These are phyloP conservation scores for Laspeyria flexula DNA, from an alignment of 2,888 invertebrate genomes.

Conservation along the genomic window DNA sequence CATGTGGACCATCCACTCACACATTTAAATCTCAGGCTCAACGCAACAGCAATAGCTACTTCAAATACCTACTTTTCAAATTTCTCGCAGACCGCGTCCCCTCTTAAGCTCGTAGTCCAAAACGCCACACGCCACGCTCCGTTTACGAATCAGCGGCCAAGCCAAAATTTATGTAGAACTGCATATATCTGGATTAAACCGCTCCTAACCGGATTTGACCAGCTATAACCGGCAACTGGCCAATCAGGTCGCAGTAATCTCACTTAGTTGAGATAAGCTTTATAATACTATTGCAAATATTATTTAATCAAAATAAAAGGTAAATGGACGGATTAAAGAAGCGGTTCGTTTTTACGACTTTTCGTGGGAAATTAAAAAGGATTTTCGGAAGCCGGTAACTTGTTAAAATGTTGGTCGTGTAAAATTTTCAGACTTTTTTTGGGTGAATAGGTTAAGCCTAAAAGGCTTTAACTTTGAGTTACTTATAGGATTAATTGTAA, in stretches of 20 bases:
- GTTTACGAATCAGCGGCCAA: constrained; percentile 20
- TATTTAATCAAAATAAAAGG: constrained; percentile 23
- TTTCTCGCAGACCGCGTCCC: too few relatives aligned
- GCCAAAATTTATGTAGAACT: constrained; percentile 57
- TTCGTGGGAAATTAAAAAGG: background rate
- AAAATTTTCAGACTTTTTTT: background rate
- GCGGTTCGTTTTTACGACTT: background rate
- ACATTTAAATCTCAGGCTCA: too few relatives aligned
- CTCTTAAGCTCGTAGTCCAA: background rate
- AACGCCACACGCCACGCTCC: background rate
- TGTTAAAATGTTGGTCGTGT: background rate
- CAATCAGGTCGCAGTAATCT: constrained; percentile 56
- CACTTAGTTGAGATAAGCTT: constrained; percentile 50
- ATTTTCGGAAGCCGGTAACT: background rate
- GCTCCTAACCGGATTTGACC: constrained; percentile 51
- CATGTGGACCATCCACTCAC: too few relatives aligned
- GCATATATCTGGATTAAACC: constrained; percentile 62
- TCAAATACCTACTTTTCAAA: too few relatives aligned
- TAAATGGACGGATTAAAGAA: constrained; percentile 10
- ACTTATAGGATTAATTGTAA: too few relatives aligned
- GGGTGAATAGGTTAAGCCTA: background rate
- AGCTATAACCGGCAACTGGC: constrained; percentile 46
- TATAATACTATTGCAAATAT: constrained; percentile 22
- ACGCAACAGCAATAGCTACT: too few relatives aligned
- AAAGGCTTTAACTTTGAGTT: background rate